Evolutionary conservation across 2,888 invertebrate species (phyloP).

Genomic region (Leptopilina drosophilae): DNA sequence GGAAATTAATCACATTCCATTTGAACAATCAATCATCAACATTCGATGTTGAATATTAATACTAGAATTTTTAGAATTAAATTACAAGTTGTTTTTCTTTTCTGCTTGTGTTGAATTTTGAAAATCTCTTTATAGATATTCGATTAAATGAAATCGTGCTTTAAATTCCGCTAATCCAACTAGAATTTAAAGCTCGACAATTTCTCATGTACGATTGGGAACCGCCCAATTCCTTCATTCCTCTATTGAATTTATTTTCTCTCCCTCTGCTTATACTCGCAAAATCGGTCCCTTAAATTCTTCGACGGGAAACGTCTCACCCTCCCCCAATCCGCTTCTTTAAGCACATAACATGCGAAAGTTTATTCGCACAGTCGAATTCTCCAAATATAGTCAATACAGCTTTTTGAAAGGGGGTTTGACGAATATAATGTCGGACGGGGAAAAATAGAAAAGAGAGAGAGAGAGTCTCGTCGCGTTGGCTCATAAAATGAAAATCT

Average conservation of each 20-base stretch:
- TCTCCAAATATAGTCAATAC: constrained; percentile 41
- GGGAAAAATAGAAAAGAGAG: constrained; percentile 14
- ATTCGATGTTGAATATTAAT: too few relatives aligned
- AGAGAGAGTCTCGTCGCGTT: constrained; percentile 32
- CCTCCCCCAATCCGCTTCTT: not conserved
- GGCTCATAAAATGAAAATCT: constrained; percentile 60
- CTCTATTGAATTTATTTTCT: constrained; percentile 36
- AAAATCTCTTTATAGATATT: not conserved
- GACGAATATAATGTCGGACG: constrained; percentile 47
- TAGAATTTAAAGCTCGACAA: constrained; percentile 23
- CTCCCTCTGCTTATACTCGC: constrained; percentile 21
- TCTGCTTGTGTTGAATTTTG: not conserved
- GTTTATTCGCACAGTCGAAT: constrained; percentile 39
- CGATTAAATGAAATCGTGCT: constrained; percentile 20
- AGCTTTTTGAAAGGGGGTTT: constrained; percentile 56
- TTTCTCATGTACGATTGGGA: constrained; percentile 34
- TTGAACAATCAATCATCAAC: too few relatives aligned
- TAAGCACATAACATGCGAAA: constrained; percentile 41
- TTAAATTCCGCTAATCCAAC: constrained; percentile 21
- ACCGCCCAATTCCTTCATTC: constrained; percentile 17
- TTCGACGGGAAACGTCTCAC: not conserved
- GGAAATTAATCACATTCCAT: not conserved
- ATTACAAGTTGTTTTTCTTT: not conserved
- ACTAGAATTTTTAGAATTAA: too few relatives aligned
- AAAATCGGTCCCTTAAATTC: constrained; percentile 20